Conservation (phyloP, 2,797 vertebrate species). For the Bucorvus abyssinicus region DNA sequence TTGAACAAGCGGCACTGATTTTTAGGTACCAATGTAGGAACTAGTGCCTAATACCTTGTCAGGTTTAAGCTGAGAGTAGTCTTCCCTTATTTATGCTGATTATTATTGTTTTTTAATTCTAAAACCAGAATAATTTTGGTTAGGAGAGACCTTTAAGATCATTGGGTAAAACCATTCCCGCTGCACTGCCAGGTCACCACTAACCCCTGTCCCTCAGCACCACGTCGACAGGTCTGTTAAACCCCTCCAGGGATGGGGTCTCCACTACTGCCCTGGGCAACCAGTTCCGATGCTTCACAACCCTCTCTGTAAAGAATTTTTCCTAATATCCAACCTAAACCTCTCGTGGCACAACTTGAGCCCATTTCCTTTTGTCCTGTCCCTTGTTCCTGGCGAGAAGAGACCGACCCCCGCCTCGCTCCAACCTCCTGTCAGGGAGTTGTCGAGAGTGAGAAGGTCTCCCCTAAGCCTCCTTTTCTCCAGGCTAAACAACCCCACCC, state of each 20-base stretch:
- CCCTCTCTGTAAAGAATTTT: accelerated
- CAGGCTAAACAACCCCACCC: too few species aligned
- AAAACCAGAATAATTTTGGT: neutral
- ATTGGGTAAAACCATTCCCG: accelerated
- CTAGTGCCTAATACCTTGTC: accelerated
- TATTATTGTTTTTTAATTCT: neutral
- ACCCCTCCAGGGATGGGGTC: neutral
- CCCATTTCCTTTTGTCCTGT: accelerated
- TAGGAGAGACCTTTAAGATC: neutral
- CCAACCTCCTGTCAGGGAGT: accelerated
- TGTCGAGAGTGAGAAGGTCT: neutral
- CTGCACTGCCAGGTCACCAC: neutral
- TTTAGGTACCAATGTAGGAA: neutral
- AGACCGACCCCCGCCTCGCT: too few species aligned
- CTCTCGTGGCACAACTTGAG: accelerated
- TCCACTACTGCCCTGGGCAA: neutral
- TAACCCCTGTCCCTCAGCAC: accelerated
- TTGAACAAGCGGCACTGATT: accelerated
- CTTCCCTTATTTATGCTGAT: neutral
- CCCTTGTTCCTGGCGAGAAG: neutral
- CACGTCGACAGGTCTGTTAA: accelerated
- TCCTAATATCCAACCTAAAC: too few species aligned
- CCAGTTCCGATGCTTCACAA: accelerated
- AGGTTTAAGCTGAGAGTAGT: neutral
- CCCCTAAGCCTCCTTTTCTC: too few species aligned